Evolutionary conservation across 2,888 invertebrate genomes (phyloP).

Genomic region (Nezara viridula): DNA sequence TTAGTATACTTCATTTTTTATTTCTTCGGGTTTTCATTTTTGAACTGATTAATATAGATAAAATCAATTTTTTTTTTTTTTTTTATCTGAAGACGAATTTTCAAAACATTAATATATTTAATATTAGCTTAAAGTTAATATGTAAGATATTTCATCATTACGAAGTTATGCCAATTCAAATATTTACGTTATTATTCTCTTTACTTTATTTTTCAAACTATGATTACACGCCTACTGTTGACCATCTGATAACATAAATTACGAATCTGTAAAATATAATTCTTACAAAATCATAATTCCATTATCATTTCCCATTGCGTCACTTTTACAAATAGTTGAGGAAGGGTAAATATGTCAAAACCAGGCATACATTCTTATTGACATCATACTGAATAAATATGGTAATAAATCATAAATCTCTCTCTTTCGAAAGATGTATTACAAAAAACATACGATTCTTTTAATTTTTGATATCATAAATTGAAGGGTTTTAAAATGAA

Average conservation of each 20-base stretch:
- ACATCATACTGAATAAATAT: neutral
- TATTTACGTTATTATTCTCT: neutral
- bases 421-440: neutral
- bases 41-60: no score
- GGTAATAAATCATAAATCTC: neutral
- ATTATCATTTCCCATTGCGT: neutral
- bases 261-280: neutral
- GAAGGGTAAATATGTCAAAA: neutral
- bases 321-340: neutral
- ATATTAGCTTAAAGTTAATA: no score
- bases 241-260: neutral
- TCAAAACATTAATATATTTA: no score
- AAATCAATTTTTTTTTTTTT: no score
- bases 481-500: no score
- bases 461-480: neutral
- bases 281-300: neutral
- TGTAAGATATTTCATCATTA: neutral
- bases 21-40: no score
- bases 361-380: neutral
- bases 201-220: neutral
- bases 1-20: no score
- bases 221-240: neutral
- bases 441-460: neutral
- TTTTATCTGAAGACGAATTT: no score
- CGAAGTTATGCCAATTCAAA: neutral